Base-by-base conservation (phyloP, 2,797 vertebrate species). In the Brachyalestes nurse region DNA sequence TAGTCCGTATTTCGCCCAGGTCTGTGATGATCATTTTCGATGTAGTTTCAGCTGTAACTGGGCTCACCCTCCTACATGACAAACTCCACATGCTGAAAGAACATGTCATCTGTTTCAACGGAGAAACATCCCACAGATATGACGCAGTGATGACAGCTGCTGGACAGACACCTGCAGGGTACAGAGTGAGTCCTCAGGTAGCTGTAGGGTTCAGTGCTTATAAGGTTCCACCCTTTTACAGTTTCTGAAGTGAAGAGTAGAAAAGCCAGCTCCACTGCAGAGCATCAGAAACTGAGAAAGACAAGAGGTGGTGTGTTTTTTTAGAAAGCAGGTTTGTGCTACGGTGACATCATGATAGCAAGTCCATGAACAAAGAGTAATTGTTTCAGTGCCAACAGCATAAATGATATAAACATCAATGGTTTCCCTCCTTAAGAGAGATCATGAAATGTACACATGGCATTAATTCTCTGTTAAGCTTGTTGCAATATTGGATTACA, bases 1-100 rank as follows among this genome's bases (percentile, higher is more conserved):
- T 17, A 86, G 19, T 42, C 76, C 38, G 70, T 84, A 82, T 81
- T 87, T 90, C 78, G 84, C 28, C 69, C 17, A 16, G 60, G 38
- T 82, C 51, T 49, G 13, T 69, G 23, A 70, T 12, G n/a, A 25
- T 16, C 78, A 19, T 77, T 83, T 71, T 75, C 28, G 53, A 53
- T 77, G 75, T 80, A 1, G 19, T n/a, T 77, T 72, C 60, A 78
- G 42, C 72, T 70, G 65, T 42, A 58, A 51, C 77, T 70, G 42
- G 66, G 65, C 25, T 65, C 53, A 25, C 60, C 25, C 66, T 64
- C 67, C 21, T 66, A 47, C 42, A 45, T 8, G 5, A 51, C 47
- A 72, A 60, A 69, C 8, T 51, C 49, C 13, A 51, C 75, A 61
- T 74, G 75, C 65, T 87, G 64, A 81, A 53, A 75, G 40, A 80